phyloP scores from a whole-genome alignment of 1,140 invertebrate species.

The Nylanderia fulva region DNA sequence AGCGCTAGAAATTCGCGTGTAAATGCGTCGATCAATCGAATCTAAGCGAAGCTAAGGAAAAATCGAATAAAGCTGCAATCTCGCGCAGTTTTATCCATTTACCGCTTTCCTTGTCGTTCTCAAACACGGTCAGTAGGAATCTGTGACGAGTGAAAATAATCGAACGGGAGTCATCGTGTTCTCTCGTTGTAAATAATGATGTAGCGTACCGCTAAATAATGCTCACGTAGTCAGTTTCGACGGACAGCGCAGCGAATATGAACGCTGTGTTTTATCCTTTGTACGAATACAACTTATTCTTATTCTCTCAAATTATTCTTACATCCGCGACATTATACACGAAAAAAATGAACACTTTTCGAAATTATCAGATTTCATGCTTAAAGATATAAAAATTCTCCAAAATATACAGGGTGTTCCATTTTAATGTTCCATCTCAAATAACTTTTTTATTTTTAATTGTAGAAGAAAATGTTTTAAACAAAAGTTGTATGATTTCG shows the following conservation, averaged over 20 bases:
- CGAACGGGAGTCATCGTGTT: constrained; percentile 55
- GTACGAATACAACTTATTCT: neutral
- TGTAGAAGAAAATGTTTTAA: too few species aligned
- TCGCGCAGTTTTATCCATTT: constrained; percentile 36
- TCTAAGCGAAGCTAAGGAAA: constrained; percentile 11
- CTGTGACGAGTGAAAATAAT: constrained; percentile 82
- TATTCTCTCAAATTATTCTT: constrained; percentile 1
- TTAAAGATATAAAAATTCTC: too few species aligned
- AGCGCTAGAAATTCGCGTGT: constrained; percentile 22
- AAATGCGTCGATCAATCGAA: neutral
- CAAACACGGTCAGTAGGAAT: constrained; percentile 83
- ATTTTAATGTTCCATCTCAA: too few species aligned
- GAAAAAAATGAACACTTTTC: too few species aligned
- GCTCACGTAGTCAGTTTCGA: constrained; percentile 40
- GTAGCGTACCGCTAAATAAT: constrained; percentile 50
- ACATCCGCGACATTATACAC: neutral
- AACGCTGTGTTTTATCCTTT: neutral
- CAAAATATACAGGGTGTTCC: too few species aligned
- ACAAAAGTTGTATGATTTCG: too few species aligned
- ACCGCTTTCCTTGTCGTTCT: constrained; percentile 67
- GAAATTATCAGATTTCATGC: too few species aligned
- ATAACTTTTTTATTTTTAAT: too few species aligned
- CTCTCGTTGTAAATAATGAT: constrained; percentile 60
- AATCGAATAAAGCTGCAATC: constrained; percentile 12
- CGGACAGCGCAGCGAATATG: neutral